Conservation (phyloP, 2,113 vertebrate species). For the Platichthys flesus region DNA sequence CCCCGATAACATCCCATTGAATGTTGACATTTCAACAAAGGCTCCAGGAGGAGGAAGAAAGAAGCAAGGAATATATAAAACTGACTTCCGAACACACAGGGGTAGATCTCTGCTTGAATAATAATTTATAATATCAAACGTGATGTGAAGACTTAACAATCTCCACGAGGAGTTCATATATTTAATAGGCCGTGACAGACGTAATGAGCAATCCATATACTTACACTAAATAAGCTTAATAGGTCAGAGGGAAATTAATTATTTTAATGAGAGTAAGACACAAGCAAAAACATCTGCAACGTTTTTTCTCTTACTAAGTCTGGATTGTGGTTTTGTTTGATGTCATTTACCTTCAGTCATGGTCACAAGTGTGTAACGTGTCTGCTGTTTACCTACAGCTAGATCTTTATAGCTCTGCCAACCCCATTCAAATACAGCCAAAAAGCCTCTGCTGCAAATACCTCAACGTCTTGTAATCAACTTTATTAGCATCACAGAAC, state of each 20-base stretch:
- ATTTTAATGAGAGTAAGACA: not conserved
- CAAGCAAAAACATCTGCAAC: not conserved
- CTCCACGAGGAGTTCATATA: not conserved
- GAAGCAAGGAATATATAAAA: not conserved
- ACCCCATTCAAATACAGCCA: too few species aligned
- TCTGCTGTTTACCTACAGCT: not conserved
- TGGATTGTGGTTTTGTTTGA: not conserved
- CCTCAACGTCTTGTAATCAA: not conserved
- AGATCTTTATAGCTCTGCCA: not conserved
- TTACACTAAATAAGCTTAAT: constrained; percentile 20
- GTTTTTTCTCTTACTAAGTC: too few species aligned
- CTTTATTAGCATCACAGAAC: not conserved
- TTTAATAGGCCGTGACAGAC: constrained; percentile 22
- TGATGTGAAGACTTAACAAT: constrained; percentile 11
- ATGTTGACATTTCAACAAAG: constrained; percentile 34
- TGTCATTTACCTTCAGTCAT: not conserved
- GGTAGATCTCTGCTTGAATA: not conserved
- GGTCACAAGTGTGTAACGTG: not conserved
- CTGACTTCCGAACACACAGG: not conserved
- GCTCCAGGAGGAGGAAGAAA: too few species aligned
- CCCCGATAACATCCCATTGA: constrained; percentile 19
- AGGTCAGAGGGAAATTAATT: constrained; percentile 15
- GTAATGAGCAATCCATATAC: constrained; percentile 13
- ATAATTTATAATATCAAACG: constrained; percentile 16
- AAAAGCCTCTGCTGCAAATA: too few species aligned